phyloP scores from a whole-genome alignment of 1,140 invertebrate genomes.

The Hesperophylax magnus region DNA sequence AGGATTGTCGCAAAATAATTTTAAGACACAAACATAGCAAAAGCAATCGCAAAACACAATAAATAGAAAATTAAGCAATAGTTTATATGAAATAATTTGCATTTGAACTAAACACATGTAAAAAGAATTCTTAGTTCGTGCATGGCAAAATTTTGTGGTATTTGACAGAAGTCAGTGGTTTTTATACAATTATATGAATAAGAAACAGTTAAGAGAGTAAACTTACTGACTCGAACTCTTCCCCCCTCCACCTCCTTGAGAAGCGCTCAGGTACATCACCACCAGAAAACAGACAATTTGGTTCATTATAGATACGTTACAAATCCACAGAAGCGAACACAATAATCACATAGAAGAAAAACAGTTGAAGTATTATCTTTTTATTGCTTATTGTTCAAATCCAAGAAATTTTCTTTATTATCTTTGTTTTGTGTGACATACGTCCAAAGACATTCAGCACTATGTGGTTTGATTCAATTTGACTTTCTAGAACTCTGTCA shows the following conservation, averaged over 20 bases:
- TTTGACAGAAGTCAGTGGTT: too few relatives aligned
- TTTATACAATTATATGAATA: too few relatives aligned
- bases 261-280: slow-evolving; percentile 13
- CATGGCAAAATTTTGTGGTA: too few relatives aligned
- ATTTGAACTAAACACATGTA: too few relatives aligned
- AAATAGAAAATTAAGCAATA: too few relatives aligned
- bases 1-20: too few relatives aligned
- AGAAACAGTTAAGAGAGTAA: neutral
- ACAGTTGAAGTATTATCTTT: neutral
- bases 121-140: too few relatives aligned
- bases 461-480: neutral
- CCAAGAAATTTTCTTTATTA: neutral
- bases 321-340: slow-evolving; percentile 18
- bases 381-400: neutral
- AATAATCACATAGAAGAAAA: slow-evolving; percentile 7
- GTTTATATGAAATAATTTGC: too few relatives aligned
- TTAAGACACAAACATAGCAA: too few relatives aligned
- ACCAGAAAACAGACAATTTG: slow-evolving; percentile 40
- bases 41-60: too few relatives aligned
- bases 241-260: slow-evolving; percentile 39
- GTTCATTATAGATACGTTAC: slow-evolving; percentile 22
- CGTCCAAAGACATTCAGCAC: too few relatives aligned
- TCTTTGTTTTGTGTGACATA: too few relatives aligned
- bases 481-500: neutral
- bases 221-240: slow-evolving; percentile 51